phyloP scores from a whole-genome alignment of 2,797 vertebrate genomes.

The Lophius americanus region DNA sequence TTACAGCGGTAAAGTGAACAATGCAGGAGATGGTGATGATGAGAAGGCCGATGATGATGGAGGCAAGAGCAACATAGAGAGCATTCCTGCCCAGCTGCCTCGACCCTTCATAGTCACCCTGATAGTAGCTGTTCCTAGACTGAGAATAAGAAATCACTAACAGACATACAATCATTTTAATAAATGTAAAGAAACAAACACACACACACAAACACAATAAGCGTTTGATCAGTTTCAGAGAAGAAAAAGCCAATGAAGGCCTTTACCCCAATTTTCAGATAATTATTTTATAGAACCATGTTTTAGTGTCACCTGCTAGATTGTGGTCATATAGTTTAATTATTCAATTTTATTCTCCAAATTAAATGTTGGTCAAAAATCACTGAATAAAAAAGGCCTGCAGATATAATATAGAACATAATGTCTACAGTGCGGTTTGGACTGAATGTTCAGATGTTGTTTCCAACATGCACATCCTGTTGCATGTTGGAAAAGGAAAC shows the following conservation, averaged over 20 bases:
- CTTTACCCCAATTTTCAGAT: background rate
- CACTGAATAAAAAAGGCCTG: background rate
- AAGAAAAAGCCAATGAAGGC: background rate
- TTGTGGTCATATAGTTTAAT: background rate
- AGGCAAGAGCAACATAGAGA: slow-evolving; percentile 86
- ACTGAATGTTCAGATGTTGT: slow-evolving; percentile 7
- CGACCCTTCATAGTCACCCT: slow-evolving; percentile 89
- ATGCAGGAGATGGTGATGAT: slow-evolving; percentile 83
- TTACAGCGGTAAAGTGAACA: slow-evolving; percentile 88
- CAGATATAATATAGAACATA: background rate
- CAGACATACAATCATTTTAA: background rate
- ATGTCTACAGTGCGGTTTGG: slow-evolving; percentile 1
- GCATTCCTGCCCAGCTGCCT: slow-evolving; percentile 87
- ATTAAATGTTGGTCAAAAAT: background rate
- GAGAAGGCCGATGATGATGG: slow-evolving; percentile 89
- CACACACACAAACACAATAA: background rate
- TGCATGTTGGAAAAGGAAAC: slow-evolving; percentile 30
- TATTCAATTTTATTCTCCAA: background rate
- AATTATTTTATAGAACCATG: background rate
- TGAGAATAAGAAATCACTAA: slow-evolving; percentile 54
- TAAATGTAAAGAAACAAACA: background rate
- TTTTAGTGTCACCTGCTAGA: background rate
- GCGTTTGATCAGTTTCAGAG: background rate
- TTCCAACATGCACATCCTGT: slow-evolving; percentile 8
- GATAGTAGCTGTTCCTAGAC: slow-evolving; percentile 90